Evolutionary conservation across 2,797 vertebrate species (phyloP), one percentile per base, ranked within the genome.

Genomic region (Coreius guichenoti): DNA sequence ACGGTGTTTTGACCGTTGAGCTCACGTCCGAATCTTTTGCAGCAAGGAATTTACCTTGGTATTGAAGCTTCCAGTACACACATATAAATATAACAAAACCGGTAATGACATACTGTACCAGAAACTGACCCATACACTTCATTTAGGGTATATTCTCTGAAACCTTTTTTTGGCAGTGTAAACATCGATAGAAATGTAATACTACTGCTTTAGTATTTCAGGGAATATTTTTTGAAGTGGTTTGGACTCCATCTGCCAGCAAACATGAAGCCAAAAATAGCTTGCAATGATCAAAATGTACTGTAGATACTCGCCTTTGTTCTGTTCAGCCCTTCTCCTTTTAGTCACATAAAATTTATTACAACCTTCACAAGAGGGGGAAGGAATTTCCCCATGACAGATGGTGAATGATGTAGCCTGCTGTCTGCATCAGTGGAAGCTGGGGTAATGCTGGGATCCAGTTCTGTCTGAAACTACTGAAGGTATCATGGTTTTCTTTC

Each of bases 371-470:
- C 29, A 84, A 75, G 76, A 69, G 73, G 47, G 45, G 39, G 68
- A 81, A 70, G 87, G 90, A 89, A 85, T 91, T 79, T 88, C 86
- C 85, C 81, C 5, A 21, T n/a, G 78, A 70, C 89, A 90, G 89
- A 90, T 91, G 90, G 90, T 54, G 70, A 84, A 73, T 86, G 79
- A 86, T 51, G 83, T 63, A 79, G 70, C 39, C 26, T 78, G 54
- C 63, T 85, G 81, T 86, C 45, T 82, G 63, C 83, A 86, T 58
- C 67, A 31, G 47, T 58, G 75, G 36, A 88, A 85, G 67, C 84
- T 79, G 77, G 61, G 67, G 56, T 43, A 78, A 80, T 84, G 45
- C 80, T 81, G 73, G 81, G 84, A 84, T 74, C 68, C 81, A 84
- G 76, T 72, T 58, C 67, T 81, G 69, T 56, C 80, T 69, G 49